Conservation (phyloP, 2,797 vertebrate genomes). For the Rhinogobio ventralis region DNA sequence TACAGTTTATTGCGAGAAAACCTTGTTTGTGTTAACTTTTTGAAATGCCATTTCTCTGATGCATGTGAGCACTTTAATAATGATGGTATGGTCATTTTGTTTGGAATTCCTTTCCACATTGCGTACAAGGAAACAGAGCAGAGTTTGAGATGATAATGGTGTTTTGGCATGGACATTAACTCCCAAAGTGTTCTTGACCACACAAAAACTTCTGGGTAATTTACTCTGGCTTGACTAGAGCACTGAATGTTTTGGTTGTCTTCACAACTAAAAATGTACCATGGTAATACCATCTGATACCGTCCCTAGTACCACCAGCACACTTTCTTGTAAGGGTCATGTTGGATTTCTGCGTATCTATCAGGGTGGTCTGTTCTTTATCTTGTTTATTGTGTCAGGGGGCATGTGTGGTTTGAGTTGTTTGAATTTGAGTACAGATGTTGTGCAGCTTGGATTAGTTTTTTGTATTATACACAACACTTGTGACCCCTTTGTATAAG, state of each 20-base stretch:
- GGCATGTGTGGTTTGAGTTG: constrained; percentile 22
- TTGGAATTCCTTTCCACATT: not conserved
- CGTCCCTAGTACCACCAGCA: not conserved
- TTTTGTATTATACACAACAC: not conserved
- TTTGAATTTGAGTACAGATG: constrained; percentile 28
- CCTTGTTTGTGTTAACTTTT: not conserved
- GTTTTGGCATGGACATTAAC: constrained; percentile 2
- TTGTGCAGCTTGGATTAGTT: constrained; percentile 5
- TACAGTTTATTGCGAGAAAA: not conserved
- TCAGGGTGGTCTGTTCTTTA: constrained; percentile 17
- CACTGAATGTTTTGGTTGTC: not conserved
- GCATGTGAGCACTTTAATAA: not conserved
- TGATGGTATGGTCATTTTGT: constrained; percentile 1
- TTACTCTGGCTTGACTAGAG: not conserved
- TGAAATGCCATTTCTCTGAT: not conserved
- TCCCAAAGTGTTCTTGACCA: not conserved
- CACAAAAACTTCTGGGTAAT: not conserved
- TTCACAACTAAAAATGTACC: not conserved
- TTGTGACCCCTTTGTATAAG: not conserved
- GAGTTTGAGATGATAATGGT: constrained; percentile 26
- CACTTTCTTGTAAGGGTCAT: constrained; percentile 12
- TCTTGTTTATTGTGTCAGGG: constrained; percentile 17
- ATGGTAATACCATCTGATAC: not conserved
- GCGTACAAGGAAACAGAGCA: not conserved
- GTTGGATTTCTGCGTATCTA: constrained; percentile 4